Conservation (phyloP, 2,888 invertebrate genomes). For the Colletes collaris region DNA sequence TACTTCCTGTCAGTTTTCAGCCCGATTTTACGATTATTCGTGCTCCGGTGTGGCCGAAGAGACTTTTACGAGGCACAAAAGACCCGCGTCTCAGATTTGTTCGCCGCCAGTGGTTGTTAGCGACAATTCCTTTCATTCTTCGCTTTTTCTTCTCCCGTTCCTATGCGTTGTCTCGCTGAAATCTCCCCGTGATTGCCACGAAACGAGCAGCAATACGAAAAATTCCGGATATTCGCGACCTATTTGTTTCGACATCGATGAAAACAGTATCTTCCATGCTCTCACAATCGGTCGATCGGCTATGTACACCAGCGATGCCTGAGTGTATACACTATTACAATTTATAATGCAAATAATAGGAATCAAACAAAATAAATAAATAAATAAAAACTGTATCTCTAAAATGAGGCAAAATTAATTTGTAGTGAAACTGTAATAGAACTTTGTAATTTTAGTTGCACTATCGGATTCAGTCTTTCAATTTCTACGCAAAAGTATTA, state of each 20-base stretch:
- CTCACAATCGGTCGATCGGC: no score
- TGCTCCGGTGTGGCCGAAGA: constrained; percentile 70
- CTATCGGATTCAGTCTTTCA: no score
- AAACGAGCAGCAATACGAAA: constrained; percentile 26
- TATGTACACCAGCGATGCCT: no score
- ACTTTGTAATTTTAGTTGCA: no score
- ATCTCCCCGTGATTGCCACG: constrained; percentile 36
- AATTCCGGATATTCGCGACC: constrained; percentile 31
- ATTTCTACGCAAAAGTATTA: no score
- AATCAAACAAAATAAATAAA: no score
- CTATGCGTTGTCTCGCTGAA: constrained; percentile 36
- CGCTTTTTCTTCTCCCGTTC: constrained; percentile 59
- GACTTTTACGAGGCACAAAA: constrained; percentile 77
- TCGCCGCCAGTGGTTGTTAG: constrained; percentile 74
- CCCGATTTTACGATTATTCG: constrained; percentile 75
- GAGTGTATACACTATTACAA: no score
- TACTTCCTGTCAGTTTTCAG: constrained; percentile 79
- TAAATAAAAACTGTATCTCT: no score
- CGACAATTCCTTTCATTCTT: constrained; percentile 72
- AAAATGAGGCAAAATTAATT: no score
- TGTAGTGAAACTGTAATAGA: no score
- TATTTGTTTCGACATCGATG: constrained; percentile 9
- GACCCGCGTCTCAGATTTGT: constrained; percentile 71
- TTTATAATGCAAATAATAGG: no score
- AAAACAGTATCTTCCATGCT: constrained; percentile 4